Percentiles rank a stretch among this genome's conserved stretches.
phyloP scores from a whole-genome alignment of 1,140 invertebrate species.

The Sinonovacula constricta region DNA sequence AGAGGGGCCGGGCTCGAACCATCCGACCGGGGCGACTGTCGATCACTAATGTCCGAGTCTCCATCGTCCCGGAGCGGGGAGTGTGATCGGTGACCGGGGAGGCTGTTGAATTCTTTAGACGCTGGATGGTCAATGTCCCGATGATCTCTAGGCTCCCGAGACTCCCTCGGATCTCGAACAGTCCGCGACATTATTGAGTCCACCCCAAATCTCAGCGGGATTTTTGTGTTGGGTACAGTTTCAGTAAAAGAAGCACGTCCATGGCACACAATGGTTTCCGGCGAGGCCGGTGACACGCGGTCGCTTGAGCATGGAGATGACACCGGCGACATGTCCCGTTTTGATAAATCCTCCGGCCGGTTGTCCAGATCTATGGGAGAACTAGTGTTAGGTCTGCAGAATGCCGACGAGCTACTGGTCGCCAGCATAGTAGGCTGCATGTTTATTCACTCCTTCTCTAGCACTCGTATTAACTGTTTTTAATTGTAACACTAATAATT shows the following conservation, averaged over 20 bases:
- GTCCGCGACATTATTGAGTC: slow-evolving; percentile 43
- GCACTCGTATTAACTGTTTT: neutral
- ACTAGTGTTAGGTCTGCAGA: slow-evolving; percentile 37
- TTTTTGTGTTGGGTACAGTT: slow-evolving; percentile 24
- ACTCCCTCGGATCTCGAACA: neutral
- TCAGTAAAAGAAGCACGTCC: slow-evolving; percentile 32
- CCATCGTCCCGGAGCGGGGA: neutral
- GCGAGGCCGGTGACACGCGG: slow-evolving; percentile 31
- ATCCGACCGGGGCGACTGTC: slow-evolving; percentile 37
- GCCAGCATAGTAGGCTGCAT: slow-evolving; percentile 44
- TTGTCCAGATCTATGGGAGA: slow-evolving; percentile 44
- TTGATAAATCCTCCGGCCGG: slow-evolving; percentile 39
- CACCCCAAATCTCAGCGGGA: slow-evolving; percentile 38
- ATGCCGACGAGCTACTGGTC: slow-evolving; percentile 29
- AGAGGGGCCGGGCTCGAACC: slow-evolving; percentile 26
- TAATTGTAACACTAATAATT: neutral
- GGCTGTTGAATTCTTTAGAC: neutral
- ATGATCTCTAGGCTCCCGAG: neutral
- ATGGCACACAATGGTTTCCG: slow-evolving; percentile 22
- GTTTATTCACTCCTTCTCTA: slow-evolving; percentile 12
- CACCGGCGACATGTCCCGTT: slow-evolving; percentile 19
- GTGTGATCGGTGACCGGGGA: neutral
- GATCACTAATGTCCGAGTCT: slow-evolving; percentile 38
- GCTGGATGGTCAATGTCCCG: too few species aligned
- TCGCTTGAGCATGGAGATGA: slow-evolving; percentile 23